These are phyloP conservation scores for Phylloscopus collybita DNA, from an alignment of 2,797 vertebrate species.

Conservation along the genomic window DNA sequence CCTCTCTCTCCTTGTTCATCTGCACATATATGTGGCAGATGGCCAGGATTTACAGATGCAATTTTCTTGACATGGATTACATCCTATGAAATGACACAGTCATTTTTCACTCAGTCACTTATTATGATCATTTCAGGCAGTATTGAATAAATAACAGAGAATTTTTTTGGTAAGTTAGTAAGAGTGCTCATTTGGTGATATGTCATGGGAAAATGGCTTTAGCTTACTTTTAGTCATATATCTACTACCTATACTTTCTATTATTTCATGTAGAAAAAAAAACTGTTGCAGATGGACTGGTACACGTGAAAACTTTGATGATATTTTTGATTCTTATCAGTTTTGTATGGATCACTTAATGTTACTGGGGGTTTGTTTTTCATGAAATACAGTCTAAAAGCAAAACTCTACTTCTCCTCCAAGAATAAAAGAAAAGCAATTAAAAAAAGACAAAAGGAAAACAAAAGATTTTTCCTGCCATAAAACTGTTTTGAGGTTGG, in stretches of 20 bases:
- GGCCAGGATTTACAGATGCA: background rate
- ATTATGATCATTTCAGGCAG: background rate
- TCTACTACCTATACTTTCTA: background rate
- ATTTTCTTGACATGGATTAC: background rate
- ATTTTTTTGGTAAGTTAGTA: background rate
- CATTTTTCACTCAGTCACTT: background rate
- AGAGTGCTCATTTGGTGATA: background rate
- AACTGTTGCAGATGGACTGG: background rate
- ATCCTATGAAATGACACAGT: background rate
- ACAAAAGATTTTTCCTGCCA: background rate
- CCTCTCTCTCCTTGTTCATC: background rate
- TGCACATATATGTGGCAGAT: background rate
- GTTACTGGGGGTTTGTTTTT: background rate
- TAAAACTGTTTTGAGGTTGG: background rate
- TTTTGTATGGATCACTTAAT: background rate
- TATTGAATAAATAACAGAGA: conserved; percentile 13
- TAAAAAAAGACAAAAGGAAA: background rate
- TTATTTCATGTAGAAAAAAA: background rate
- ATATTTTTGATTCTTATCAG: background rate
- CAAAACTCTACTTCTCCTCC: background rate
- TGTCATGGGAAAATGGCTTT: background rate
- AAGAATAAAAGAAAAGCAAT: background rate
- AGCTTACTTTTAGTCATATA: background rate
- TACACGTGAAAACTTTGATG: background rate
- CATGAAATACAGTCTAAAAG: background rate